Evolutionary conservation across 2,888 invertebrate species (phyloP).

Genomic region (Megastigmus dorsalis): DNA sequence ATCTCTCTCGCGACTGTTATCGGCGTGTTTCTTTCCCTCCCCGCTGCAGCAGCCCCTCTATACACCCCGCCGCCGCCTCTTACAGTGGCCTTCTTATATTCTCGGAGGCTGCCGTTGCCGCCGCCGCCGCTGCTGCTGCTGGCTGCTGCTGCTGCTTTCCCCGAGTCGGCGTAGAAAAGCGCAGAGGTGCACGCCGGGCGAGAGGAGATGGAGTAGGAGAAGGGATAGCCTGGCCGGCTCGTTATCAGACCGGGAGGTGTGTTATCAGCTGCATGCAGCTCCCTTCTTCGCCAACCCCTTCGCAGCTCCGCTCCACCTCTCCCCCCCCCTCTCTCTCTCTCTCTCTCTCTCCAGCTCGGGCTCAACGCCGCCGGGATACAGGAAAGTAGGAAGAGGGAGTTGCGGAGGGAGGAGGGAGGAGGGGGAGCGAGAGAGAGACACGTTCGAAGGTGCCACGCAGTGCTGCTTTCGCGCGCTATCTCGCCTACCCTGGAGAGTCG

Average conservation of each 20-base stretch:
- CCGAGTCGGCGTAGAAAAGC: slow-evolving; percentile 43
- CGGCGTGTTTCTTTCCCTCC: slow-evolving; percentile 16
- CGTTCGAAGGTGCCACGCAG: slow-evolving; percentile 36
- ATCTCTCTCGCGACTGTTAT: slow-evolving; percentile 33
- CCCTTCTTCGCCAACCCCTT: slow-evolving; percentile 55
- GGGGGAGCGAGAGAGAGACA: slow-evolving; percentile 46
- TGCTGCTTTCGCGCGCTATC: slow-evolving; percentile 60
- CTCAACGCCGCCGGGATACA: too few species aligned
- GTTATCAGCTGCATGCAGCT: slow-evolving; percentile 73
- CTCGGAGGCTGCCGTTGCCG: too few species aligned
- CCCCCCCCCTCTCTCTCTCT: slow-evolving; percentile 42
- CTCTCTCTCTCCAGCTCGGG: slow-evolving; percentile 43
- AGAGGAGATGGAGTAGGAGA: slow-evolving; percentile 29
- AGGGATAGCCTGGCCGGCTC: slow-evolving; percentile 69
- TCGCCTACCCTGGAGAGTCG: slow-evolving; percentile 69
- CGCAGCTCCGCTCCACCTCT: slow-evolving; percentile 40
- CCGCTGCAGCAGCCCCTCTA: background rate
- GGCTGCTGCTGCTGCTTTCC: too few species aligned
- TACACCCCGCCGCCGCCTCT: too few species aligned
- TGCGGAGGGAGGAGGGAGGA: slow-evolving; percentile 47
- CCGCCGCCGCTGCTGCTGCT: too few species aligned
- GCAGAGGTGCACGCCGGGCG: slow-evolving; percentile 10
- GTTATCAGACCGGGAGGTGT: slow-evolving; percentile 70
- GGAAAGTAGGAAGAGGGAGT: slow-evolving; percentile 47
- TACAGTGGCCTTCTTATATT: slow-evolving; percentile 4